Evolutionary conservation across 2,113 vertebrate genomes (phyloP), one percentile per base, ranked within the genome.

Genomic region (Acrocephalus arundinaceus): DNA sequence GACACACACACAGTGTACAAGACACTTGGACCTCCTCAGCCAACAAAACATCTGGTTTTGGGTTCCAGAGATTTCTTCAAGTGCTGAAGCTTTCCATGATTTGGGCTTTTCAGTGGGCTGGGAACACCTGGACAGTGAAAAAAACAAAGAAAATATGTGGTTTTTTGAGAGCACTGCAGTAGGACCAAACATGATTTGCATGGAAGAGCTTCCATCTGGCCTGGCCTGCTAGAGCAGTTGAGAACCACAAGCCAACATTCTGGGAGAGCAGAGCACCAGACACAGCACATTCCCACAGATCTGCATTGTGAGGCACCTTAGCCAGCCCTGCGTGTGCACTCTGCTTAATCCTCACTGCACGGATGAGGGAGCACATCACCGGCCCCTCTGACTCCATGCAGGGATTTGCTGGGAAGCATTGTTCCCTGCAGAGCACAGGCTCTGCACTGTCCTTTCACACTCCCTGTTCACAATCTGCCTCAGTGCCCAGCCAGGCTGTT

Each of bases 311-410:
- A 65, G 62, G 74, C 45, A 66, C 31, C 68, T 71, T 4, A 35
- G 70, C 28, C 28, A 72, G 63, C 45, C 35, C 66, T 57, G 31
- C 0, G 0, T 28, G 48, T 15, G 27, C 72, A 22, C 16, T 1
- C 48, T 59, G 48, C 66, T 65, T 6, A 35, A 43, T 20, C 61
- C 70, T 24, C 66, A 5, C 0, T 13, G 15, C 74, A 82, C 0
- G 22, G 81, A 48, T 79, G 78, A 45, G 0, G 11, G 67, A 87
- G 75, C 87, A 51, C 33, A 77, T 15, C 75, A 16, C 16, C 8
- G 3, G 9, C 30, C 55, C 33, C 66, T 54, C 49, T 9, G 62
- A 30, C 54, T 85, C 33, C 77, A 9, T 0, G 19, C 33, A 21
- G 63, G 6, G 33, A 46, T 85, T 62, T 92, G 57, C 61, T 85